Base-by-base conservation (phyloP, 2,888 invertebrate genomes). In the Furcula furcula region DNA sequence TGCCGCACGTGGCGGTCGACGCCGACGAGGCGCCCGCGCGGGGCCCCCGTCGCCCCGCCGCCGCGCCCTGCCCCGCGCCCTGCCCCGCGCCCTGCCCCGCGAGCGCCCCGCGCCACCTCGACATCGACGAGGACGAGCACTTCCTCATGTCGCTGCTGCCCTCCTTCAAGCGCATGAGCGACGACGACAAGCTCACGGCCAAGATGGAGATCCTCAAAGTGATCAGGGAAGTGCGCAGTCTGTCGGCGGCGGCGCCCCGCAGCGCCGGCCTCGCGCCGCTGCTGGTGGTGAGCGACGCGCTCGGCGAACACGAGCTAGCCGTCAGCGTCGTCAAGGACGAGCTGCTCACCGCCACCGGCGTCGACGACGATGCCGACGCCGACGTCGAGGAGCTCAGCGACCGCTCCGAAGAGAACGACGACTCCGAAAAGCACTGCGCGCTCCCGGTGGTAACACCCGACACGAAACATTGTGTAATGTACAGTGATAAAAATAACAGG, bases 161-260 rank as follows among this genome's bases (percentile, higher is more conserved):
- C 2, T 69, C 72, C 1, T 59, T 74, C 20, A 63, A 59, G 38
- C 58, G 56, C 13, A 70, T 74, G 71, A 52, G 36, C 3, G 65
- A 68, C 4, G 60, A 73, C 27, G 68, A 73, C 20, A 73, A 72
- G 36, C 46, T 71, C 7, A 58, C 58, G 1, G 67, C 68, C 3
- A 74, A 70, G 38, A 55, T 74, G 39, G 63, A 65, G 16, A 69
- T 74, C n/a, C 45, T 74, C n/a, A 66, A 67, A 34, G 57, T 65
- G n/a, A 67, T 70, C 20, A 59, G 59, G 29, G 44, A 57, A 7
- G 34, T 42, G 7, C 41, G 41, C 29, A 30, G 10, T 4, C 18
- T 14, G 25, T 5, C 30, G n/a, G 12, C 19, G 25, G n/a, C 27
- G 15, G 10, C 7, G n/a, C 10, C 9, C 13, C 19, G 7, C 2